Evolutionary conservation across 2,113 vertebrate species (phyloP), one percentile per base, ranked within the genome.

Genomic region (Acrocephalus arundinaceus): DNA sequence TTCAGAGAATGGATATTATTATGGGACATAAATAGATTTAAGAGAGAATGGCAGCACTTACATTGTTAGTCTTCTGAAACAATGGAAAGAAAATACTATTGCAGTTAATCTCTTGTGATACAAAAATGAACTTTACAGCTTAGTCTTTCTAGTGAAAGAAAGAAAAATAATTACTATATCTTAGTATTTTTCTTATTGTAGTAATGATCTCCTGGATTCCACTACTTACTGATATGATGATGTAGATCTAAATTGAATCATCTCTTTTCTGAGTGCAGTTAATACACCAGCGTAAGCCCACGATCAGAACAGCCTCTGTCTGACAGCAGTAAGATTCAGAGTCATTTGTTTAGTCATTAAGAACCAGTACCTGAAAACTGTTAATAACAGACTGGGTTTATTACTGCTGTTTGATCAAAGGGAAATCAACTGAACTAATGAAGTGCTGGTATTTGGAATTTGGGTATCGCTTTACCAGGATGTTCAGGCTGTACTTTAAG

Each of bases 31-130:
- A 66, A 74, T 22, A 72, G 75, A 85, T 89, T 51, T 83, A 77
- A 78, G 73, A 94, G 84, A 71, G 87, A 59, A 30, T 95, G 68
- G 81, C 90, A 96, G 86, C 75, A 83, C 52, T 95, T 91, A 70
- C 27, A 75, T 63, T 33, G 51, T 94, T 96, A 96, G 95, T 97
- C 85, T 95, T 95, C 72, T 87, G 93, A 78, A 97, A 78, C 79
- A 82, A 77, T 87, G 67, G 79, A 22, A 94, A 61, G 74, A 94
- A 95, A 91, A n/a, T 54, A 94, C 74, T 66, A 15, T 74, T 57
- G 62, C 55, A 91, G 80, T 93, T 96, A 77, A 94, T 94, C 70
- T 93, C 92, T 59, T 62, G 11, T 13, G 49, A 76, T 90, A 86
- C 87, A 57, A 62, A 94, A 96, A 80, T 78, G 39, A 96, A 95